A percentile compares a stretch with the other conserved stretches of the same genome.
phyloP scores from a whole-genome alignment of 2,888 invertebrate genomes.

The Octodonta nipae region DNA sequence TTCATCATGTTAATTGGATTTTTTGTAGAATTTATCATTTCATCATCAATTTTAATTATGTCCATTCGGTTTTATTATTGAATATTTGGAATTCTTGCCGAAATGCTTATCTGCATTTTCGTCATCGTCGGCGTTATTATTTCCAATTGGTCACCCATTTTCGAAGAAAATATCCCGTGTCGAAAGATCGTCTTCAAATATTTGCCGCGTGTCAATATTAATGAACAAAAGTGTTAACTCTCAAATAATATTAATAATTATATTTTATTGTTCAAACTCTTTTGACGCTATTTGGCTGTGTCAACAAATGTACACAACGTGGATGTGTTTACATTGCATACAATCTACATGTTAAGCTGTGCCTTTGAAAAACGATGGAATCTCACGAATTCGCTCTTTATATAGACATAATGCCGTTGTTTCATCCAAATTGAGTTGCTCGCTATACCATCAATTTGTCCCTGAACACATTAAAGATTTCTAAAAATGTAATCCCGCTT shows the following conservation, averaged over 20 bases:
- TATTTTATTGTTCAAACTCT: slow-evolving; percentile 24
- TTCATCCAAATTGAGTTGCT: no score
- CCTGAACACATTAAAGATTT: no score
- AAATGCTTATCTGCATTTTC: no score
- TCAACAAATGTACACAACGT: slow-evolving; percentile 1
- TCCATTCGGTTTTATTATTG: no score
- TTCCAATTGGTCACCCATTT: background rate
- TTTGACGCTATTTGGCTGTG: slow-evolving; percentile 5
- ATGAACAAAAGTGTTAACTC: slow-evolving; percentile 24
- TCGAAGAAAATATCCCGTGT: background rate
- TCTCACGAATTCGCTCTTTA: background rate
- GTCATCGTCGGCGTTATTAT: no score
- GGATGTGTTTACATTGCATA: background rate
- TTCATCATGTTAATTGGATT: no score
- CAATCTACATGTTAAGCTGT: background rate
- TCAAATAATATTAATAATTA: slow-evolving; percentile 24
- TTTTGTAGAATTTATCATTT: no score
- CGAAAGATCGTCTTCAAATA: background rate
- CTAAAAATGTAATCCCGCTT: no score
- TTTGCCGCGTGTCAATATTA: slow-evolving; percentile 9
- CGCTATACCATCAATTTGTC: no score
- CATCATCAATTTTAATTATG: no score
- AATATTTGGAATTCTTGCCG: no score
- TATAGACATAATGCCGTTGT: background rate
- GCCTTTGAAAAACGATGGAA: background rate